Evolutionary conservation across 2,888 invertebrate species (phyloP), one percentile per base, ranked within the genome.

Genomic region (Campoplex capitator): DNA sequence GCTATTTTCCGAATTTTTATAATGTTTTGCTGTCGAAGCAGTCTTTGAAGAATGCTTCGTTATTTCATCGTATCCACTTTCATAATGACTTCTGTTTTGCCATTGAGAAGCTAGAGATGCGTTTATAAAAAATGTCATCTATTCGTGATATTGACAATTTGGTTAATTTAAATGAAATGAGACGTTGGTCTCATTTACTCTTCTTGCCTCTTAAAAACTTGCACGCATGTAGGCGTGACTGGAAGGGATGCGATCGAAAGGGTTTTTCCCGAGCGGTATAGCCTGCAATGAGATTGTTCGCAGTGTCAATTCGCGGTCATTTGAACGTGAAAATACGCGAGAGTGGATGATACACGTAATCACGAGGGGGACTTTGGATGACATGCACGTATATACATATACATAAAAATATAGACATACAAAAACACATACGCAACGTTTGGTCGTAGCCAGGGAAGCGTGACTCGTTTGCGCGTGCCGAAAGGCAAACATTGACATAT

Each of bases 401-500:
- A 48, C 75, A 77, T 65, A 48, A n/a, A 32, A 48, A 68, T 76
- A 58, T 48, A 45, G 51, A 68, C 13, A 54, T 48, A 76, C 13
- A 65, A 62, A 77, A 76, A 65, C 51, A 48, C 48, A 48, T 45
- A 56, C 16, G n/a, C 28, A 18, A 74, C 48, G 58, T 54, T 67
- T 75, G 48, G 58, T 45, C 35, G 68, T 56, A 56, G 62, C 89
- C 92, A 91, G 90, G 91, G 90, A 91, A 93, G 92, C 92, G 92
- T 93, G 90, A 93, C 92, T 91, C 87, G 90, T 92, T 81, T 84
- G 81, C 81, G 78, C 92, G 91, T 90, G 91, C 91, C 90, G 90
- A 90, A 91, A 91, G 90, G 92, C 92, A 94, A 94, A 94, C 93
- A 94, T 92, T 92, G 92, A 92, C 93, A 93, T 94, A 94, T 94